Base-by-base conservation (phyloP, 2,888 invertebrate genomes). In the Andrena fulva region DNA sequence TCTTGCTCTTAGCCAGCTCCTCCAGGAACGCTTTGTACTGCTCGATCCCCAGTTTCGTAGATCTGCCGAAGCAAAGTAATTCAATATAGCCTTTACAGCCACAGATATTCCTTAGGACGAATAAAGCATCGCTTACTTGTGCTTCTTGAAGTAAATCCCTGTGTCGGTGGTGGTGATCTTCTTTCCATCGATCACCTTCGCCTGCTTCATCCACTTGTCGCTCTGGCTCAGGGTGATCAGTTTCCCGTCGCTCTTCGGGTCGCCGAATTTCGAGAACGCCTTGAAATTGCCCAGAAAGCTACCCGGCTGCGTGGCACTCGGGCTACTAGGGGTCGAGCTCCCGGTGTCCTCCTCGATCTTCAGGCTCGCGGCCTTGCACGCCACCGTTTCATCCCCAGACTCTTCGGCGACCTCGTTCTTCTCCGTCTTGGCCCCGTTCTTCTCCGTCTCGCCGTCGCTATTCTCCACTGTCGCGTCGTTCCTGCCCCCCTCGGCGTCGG, bases 121-220 rank as follows among this genome's bases (percentile, higher is more conserved):
- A 56, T 27, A 4, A 24, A 56, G 4, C 10, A n/a, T 33, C 33
- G n/a, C 42, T 50, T 96, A 96, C 96, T 98, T 98, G 88, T 98
- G 96, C 93, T 98, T 98, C 93, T 98, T 98, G 94, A 98, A 98
- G 93, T 97, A 96, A 85, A 98, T 98, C 62, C 97, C 98, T 0
- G 98, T 98, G 92, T 98, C 98, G 2, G 98, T 98, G 20, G 98
- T 98, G 0, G 97, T 97, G 84, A 98, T 97, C 92, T 97, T 97
- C 94, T 97, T 98, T 2, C 96, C 96, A 80, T 96, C 98, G 87
- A 97, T 97, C 24, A 97, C 96, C 90, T 96, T 97, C 0, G 98
- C 98, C 92, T 98, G 98, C 91, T 98, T 98, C 96, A 98, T 97
- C 98, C 98, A 98, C 94, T 98, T 98, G 94, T 98, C 98, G 91